phyloP scores from a whole-genome alignment of 2,113 vertebrate species.

The Tyrannus savana region DNA sequence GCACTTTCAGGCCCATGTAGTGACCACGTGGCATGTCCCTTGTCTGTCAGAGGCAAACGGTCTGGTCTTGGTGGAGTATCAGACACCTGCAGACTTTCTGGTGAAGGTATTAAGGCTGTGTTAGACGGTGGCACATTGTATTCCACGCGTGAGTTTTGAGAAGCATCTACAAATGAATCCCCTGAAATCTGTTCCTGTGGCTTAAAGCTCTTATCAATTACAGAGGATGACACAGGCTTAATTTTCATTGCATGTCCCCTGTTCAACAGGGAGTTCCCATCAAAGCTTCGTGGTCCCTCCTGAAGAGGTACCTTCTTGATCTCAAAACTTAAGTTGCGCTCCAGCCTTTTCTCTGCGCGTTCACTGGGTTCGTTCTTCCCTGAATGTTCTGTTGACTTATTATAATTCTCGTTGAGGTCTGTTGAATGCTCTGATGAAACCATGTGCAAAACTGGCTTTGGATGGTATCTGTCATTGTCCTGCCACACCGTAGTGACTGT shows the following conservation, averaged over 20 bases:
- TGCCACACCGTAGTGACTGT: constrained; percentile 94
- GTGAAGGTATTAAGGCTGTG: constrained; percentile 35
- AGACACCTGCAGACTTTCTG: constrained; percentile 49
- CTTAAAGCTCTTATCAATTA: constrained; percentile 70
- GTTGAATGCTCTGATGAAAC: constrained; percentile 81
- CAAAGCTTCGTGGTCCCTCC: constrained; percentile 94
- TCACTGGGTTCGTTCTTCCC: constrained; percentile 72
- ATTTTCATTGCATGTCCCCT: constrained; percentile 88
- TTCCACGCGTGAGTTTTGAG: constrained; percentile 71
- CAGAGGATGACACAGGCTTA: constrained; percentile 71
- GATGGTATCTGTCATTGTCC: constrained; percentile 97
- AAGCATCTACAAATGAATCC: constrained; percentile 75
- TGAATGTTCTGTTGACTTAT: constrained; percentile 76
- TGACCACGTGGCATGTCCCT: constrained; percentile 78
- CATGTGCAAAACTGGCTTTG: constrained; percentile 93
- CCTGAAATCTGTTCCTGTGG: constrained; percentile 77
- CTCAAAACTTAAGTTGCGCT: constrained; percentile 93
- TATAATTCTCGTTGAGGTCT: constrained; percentile 93
- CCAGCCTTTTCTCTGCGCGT: constrained; percentile 78
- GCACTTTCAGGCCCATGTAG: constrained; percentile 74
- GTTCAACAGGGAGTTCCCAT: constrained; percentile 83
- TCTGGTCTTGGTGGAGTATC: constrained; percentile 84
- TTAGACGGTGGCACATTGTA: constrained; percentile 52
- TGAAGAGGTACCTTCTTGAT: constrained; percentile 95
- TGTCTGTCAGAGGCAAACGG: constrained; percentile 84